Percentiles rank a stretch among this genome's conserved stretches.
These are phyloP conservation scores for Eilema sororculum DNA, from an alignment of 2,888 invertebrate species.

Conservation along the genomic window DNA sequence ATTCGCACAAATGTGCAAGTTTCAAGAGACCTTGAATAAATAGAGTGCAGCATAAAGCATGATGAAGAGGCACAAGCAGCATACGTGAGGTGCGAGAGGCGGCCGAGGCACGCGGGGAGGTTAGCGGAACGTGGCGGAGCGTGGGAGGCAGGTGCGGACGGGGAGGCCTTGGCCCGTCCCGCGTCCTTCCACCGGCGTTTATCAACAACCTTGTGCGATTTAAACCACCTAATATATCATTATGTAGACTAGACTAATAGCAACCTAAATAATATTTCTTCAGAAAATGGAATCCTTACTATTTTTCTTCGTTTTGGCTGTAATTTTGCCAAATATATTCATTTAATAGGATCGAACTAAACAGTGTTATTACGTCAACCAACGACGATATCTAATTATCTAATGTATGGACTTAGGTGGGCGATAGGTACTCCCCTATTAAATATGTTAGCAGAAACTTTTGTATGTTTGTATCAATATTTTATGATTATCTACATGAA, in stretches of 20 bases:
- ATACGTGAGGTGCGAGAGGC: slow-evolving; percentile 26
- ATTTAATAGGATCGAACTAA: slow-evolving; percentile 24
- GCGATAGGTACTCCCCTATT: slow-evolving; percentile 19
- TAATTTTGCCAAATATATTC: slow-evolving; percentile 16
- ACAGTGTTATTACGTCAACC: slow-evolving; percentile 24
- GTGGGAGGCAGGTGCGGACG: slow-evolving; percentile 66
- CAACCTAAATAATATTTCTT: slow-evolving; percentile 10
- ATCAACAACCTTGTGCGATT: slow-evolving; percentile 74
- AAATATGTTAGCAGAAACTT: not conserved
- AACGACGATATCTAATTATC: slow-evolving; percentile 9
- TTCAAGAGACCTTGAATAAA: slow-evolving; percentile 23
- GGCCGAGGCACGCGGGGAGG: slow-evolving; percentile 39
- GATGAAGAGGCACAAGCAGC: slow-evolving; percentile 27
- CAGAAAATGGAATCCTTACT: not conserved
- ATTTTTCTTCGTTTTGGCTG: not conserved
- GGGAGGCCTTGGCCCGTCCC: slow-evolving; percentile 74
- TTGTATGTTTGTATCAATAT: slow-evolving; percentile 16
- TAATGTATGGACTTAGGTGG: slow-evolving; percentile 30
- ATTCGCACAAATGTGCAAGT: slow-evolving; percentile 17
- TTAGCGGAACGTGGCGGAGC: slow-evolving; percentile 39
- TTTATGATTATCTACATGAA: slow-evolving; percentile 26
- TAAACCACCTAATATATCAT: slow-evolving; percentile 49
- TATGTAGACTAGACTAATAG: slow-evolving; percentile 29
- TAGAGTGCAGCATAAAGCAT: slow-evolving; percentile 9
- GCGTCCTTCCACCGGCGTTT: slow-evolving; percentile 74